Percentiles rank a stretch among this genome's conserved stretches.
Evolutionary conservation across 2,113 vertebrate genomes (phyloP).

Genomic region (Tetrax tetrax): DNA sequence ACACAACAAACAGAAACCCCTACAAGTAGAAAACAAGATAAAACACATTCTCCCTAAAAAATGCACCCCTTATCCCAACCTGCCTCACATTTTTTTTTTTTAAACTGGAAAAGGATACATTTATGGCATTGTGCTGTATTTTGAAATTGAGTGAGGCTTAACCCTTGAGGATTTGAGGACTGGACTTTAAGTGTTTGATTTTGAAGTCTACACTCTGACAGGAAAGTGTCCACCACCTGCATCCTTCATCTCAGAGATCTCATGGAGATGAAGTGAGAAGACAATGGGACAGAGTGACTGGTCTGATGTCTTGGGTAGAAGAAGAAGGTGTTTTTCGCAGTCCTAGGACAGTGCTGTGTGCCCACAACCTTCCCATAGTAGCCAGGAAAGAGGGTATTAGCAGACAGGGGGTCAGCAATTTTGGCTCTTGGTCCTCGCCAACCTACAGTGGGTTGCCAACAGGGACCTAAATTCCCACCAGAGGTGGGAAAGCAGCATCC

Average conservation of each 20-base stretch:
- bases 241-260: not conserved
- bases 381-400: not conserved
- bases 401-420: not conserved
- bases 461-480: not conserved
- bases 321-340: not conserved
- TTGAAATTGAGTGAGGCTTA: not conserved
- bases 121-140: not conserved
- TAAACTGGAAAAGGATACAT: not conserved
- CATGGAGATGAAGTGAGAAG: not conserved
- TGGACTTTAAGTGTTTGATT: not conserved
- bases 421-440: not conserved
- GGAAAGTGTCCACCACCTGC: no score
- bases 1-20: not conserved
- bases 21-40: not conserved
- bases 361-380: not conserved
- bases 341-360: not conserved
- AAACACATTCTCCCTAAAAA: not conserved
- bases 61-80: not conserved
- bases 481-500: not conserved
- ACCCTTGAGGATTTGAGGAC: not conserved
- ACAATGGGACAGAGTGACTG: not conserved
- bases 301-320: not conserved
- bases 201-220: not conserved
- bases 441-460: fast-evolving
- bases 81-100: not conserved